These are phyloP conservation scores for Numida meleagris DNA, from an alignment of 2,113 vertebrate species.

Conservation along the genomic window DNA sequence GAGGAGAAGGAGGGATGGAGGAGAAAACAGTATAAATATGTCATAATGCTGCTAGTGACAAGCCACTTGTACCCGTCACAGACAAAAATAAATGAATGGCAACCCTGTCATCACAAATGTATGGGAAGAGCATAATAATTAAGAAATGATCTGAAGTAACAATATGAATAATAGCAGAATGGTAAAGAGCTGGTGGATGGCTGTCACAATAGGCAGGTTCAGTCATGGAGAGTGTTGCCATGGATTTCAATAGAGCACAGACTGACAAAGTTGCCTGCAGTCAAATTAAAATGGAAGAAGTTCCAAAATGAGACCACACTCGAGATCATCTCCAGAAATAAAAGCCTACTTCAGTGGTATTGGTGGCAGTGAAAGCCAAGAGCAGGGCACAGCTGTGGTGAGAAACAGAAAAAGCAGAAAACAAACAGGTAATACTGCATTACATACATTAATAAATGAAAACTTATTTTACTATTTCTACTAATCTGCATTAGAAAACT, in stretches of 20 bases:
- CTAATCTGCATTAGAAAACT: not conserved
- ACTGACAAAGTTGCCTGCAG: not conserved
- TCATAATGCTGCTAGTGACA: not conserved
- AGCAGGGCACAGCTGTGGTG: not conserved
- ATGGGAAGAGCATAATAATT: not conserved
- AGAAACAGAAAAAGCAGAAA: not conserved
- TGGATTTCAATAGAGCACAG: slow-evolving; percentile 4
- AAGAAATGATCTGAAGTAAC: not conserved
- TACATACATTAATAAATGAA: not conserved
- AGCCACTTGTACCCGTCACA: not conserved
- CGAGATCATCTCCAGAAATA: not conserved
- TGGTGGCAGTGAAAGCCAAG: not conserved
- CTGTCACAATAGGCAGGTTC: not conserved
- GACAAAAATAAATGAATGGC: not conserved
- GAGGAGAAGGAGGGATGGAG: not conserved
- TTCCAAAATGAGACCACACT: not conserved
- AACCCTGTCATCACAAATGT: not conserved
- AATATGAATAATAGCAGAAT: not conserved
- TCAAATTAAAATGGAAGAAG: not conserved
- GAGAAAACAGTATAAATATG: not conserved
- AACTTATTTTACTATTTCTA: not conserved
- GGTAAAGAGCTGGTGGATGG: not conserved
- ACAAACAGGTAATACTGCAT: not conserved
- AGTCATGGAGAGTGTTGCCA: not conserved
- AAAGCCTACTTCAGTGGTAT: not conserved